Percentiles rank a stretch among this genome's conserved stretches.
Conservation (phyloP, 2,113 vertebrate genomes). For the Monopterus albus region DNA sequence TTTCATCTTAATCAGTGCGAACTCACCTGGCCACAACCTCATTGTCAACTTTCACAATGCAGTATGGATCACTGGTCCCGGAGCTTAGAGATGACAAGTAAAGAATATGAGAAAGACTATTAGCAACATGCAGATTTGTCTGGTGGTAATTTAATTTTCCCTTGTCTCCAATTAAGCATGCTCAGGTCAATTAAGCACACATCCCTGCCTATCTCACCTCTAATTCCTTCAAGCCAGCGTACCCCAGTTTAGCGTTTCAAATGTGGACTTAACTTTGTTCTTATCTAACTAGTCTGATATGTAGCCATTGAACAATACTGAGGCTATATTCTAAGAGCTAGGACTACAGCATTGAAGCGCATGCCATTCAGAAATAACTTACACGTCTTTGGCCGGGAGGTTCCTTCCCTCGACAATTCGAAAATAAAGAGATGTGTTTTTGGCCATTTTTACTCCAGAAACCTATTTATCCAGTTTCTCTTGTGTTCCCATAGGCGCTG, state of each 20-base stretch:
- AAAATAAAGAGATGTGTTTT: conserved; percentile 88
- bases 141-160: background rate
- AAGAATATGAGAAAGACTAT: too few relatives aligned
- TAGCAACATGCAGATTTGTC: conserved; percentile 7
- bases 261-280: background rate
- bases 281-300: background rate
- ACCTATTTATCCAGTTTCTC: conserved; percentile 38
- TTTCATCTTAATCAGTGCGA: background rate
- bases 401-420: conserved; percentile 91
- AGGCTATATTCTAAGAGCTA: background rate
- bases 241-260: background rate
- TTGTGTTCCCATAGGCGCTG: conserved; percentile 58
- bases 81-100: conserved; percentile 77
- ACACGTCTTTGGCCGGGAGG: conserved; percentile 94
- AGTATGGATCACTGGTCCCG: conserved; percentile 93
- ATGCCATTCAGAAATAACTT: conserved; percentile 72
- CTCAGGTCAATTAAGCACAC: background rate
- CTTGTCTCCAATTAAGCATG: background rate
- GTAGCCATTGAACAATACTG: background rate
- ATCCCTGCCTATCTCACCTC: background rate
- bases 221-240: background rate
- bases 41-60: conserved; percentile 91
- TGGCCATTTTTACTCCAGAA: conserved; percentile 79
- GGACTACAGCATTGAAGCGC: conserved; percentile 10
- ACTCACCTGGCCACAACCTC: conserved; percentile 93